These are phyloP conservation scores for Sitta carolinensis DNA, from an alignment of 2,797 vertebrate genomes.

Conservation along the genomic window DNA sequence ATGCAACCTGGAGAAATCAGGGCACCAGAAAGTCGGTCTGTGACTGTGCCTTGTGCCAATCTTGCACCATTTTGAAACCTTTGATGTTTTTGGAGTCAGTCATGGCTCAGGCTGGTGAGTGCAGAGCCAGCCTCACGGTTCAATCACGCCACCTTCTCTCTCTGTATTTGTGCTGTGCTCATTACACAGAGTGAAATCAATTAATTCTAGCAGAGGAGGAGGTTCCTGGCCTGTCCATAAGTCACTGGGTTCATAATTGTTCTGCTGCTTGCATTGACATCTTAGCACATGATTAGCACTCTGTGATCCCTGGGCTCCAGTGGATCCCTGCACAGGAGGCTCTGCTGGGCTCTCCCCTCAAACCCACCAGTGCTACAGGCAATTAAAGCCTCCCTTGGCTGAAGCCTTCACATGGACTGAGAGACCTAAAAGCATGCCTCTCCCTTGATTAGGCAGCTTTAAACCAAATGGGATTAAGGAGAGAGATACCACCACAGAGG, in stretches of 20 bases:
- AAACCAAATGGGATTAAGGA: slow-evolving; percentile 40
- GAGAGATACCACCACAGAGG: not conserved
- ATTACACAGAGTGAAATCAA: slow-evolving; percentile 65
- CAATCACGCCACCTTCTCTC: slow-evolving; percentile 28
- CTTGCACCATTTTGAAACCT: not conserved
- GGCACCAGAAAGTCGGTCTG: not conserved
- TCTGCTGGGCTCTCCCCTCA: not conserved
- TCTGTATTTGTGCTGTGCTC: slow-evolving; percentile 11
- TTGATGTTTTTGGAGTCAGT: not conserved
- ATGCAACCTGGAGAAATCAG: not conserved
- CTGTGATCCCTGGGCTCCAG: slow-evolving; percentile 35
- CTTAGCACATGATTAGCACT: slow-evolving; percentile 52
- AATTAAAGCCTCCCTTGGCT: slow-evolving; percentile 40
- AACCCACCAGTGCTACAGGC: not conserved
- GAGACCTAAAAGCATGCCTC: slow-evolving; percentile 10
- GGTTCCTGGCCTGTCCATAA: slow-evolving; percentile 51
- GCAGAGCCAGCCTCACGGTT: not conserved
- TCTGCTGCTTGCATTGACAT: slow-evolving; percentile 69
- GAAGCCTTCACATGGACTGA: slow-evolving; percentile 6
- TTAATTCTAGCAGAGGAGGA: slow-evolving; percentile 59
- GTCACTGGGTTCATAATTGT: slow-evolving; percentile 67
- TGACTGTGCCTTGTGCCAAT: accelerated
- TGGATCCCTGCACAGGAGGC: slow-evolving; percentile 1
- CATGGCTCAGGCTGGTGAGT: not conserved
- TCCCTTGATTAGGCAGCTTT: slow-evolving; percentile 46